These are phyloP conservation scores for Astropecten irregularis DNA, from an alignment of 53 echinoderm and acorn worm species.

Conservation along the genomic window DNA sequence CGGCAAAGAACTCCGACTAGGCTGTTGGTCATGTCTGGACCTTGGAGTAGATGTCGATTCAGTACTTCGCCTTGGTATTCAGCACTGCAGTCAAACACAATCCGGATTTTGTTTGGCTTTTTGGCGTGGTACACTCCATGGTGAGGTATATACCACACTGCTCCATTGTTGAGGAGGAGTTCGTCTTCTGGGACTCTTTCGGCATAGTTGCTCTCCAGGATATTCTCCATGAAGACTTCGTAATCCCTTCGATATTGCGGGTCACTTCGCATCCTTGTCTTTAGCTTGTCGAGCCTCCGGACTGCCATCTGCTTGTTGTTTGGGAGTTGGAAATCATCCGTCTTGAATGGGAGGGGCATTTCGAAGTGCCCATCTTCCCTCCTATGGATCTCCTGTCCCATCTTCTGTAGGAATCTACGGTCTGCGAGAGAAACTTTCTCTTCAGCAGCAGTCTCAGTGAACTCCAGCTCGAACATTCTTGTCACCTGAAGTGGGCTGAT, in stretches of 20 bases:
- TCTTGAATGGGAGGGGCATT: slow-evolving; percentile 48
- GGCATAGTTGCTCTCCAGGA: slow-evolving; percentile 5
- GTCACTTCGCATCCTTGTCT: slow-evolving; percentile 20
- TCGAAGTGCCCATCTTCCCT: slow-evolving; percentile 48
- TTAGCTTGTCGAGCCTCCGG: background rate
- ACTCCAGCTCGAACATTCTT: slow-evolving; percentile 24
- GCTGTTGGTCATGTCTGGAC: background rate
- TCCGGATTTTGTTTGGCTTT: slow-evolving; percentile 28
- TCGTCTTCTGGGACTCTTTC: slow-evolving; percentile 43
- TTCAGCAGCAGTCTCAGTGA: background rate
- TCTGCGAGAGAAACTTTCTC: slow-evolving; percentile 8
- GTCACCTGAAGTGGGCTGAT: slow-evolving; percentile 9
- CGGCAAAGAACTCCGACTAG: background rate
- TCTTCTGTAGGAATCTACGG: slow-evolving; percentile 10
- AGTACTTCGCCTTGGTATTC: background rate
- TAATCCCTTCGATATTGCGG: slow-evolving; percentile 4
- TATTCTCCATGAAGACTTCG: too few relatives aligned
- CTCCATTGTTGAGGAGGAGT: background rate
- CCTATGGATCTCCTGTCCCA: slow-evolving; percentile 9
- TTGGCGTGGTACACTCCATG: slow-evolving; percentile 55
- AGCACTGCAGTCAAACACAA: slow-evolving; percentile 19
- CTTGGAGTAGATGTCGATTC: background rate
- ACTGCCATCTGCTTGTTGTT: slow-evolving; percentile 15
- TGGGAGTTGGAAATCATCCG: slow-evolving; percentile 10
- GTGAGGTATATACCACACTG: slow-evolving; percentile 63